Percentiles rank a stretch among this genome's conserved stretches.
Conservation (phyloP, 2,797 vertebrate genomes). For the Lepus townsendii region DNA sequence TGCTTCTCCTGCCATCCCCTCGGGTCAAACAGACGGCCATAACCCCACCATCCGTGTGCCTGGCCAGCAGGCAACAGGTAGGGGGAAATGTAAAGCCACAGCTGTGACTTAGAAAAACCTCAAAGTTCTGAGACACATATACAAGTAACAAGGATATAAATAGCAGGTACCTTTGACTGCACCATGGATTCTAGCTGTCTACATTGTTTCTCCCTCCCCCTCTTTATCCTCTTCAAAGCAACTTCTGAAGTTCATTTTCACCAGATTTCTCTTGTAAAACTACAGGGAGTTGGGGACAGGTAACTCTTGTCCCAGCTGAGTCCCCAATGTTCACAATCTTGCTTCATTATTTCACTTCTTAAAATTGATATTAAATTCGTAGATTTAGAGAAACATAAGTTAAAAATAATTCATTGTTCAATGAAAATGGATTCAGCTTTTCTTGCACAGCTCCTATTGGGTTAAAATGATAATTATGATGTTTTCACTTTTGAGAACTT, state of each 20-base stretch:
- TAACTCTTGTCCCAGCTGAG: background rate
- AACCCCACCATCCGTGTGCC: background rate
- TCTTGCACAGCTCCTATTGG: background rate
- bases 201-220: background rate
- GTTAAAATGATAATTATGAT: constrained; percentile 64
- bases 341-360: constrained; percentile 20
- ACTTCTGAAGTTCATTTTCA: constrained; percentile 21
- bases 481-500: constrained; percentile 69
- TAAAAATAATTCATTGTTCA: background rate
- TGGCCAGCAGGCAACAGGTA: background rate
- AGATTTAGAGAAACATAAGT: constrained; percentile 10
- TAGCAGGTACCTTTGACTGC: background rate
- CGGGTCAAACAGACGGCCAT: background rate
- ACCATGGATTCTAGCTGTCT: background rate
- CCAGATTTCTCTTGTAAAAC: constrained; percentile 6
- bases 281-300: background rate
- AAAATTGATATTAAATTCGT: constrained; percentile 21
- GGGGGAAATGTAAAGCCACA: background rate
- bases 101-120: constrained; percentile 44
- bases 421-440: constrained; percentile 16
- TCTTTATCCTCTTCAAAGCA: background rate
- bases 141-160: background rate
- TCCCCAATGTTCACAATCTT: background rate
- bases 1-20: background rate
- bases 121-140: constrained; percentile 41